These are phyloP conservation scores for Aphaenogaster floridana DNA, from an alignment of 1,140 invertebrate species.

Conservation along the genomic window DNA sequence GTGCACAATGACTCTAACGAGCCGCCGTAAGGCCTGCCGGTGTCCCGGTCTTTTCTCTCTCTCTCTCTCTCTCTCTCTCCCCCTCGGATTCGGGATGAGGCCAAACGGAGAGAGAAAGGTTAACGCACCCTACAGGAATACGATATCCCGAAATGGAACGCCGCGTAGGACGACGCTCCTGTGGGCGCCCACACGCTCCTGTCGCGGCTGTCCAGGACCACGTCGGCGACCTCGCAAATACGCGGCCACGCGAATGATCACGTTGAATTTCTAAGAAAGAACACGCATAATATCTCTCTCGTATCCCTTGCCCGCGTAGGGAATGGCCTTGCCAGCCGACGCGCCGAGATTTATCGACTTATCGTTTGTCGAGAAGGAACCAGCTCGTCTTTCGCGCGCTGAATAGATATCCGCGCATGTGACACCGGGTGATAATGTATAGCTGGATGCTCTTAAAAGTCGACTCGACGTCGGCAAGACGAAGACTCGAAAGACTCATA, in stretches of 20 bases:
- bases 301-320: conserved; percentile 37
- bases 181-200: conserved; percentile 72
- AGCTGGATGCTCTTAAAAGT: conserved; percentile 31
- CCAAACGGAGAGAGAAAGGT: conserved; percentile 63
- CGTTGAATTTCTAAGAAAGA: conserved; percentile 74
- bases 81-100: conserved; percentile 68
- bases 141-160: conserved; percentile 63
- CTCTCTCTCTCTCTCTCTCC: not conserved
- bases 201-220: conserved; percentile 32
- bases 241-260: conserved; percentile 29
- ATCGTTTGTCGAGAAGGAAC: conserved; percentile 67
- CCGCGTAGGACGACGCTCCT: conserved; percentile 75
- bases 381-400: conserved; percentile 58
- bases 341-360: conserved; percentile 71
- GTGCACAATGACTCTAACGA: conserved; percentile 79
- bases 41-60: conserved; percentile 63
- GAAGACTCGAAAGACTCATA: not conserved
- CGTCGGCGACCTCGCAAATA: conserved; percentile 24
- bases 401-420: conserved; percentile 52
- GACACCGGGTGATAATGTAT: conserved; percentile 48
- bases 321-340: conserved; percentile 63
- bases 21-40: conserved; percentile 63
- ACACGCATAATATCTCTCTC: conserved; percentile 64
- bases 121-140: conserved; percentile 76
- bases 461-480: not conserved